Base-by-base conservation (phyloP, 2,113 vertebrate species). In the Hystrix brachyura region DNA sequence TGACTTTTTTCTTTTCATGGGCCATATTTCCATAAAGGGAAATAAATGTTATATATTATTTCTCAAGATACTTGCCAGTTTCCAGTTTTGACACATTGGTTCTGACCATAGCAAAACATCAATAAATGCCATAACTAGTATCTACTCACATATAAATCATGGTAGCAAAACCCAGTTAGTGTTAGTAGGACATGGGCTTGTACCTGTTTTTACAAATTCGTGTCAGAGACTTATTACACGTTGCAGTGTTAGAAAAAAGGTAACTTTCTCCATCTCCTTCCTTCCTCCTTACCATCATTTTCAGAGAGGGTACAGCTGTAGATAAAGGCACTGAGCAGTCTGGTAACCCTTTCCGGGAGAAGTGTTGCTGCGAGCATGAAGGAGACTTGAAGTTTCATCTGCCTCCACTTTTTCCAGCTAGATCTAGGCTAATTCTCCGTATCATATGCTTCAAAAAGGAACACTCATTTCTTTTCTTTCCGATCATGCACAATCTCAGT, bases 251-350 rank as follows among this genome's bases (percentile, higher is more conserved):
- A 76, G 27, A 92, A 74, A 46, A 14, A 78, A 60, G 48, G 18
- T 8, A 6, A 3, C 34, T 25, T 3, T 13, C 7, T 38, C 0
- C 0, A 0, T 48, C 43, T 53, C 27, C 2, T 3, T 23, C 13
- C 19, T 86, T 32, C 4, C 19, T 9, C 21, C 4, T 5, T 29
- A 0, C 53, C 4, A 3, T 19, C n/a, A 57, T 62, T 65, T 79
- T 21, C 51, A 34, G 1, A 71, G 15, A 27, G 55, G 17, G 48
- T 21, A 92, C 38, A 32, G 11, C 6, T 29, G 3, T 29, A 23
- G 12, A 11, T 62, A 94, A 86, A 82, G 13, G 15, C 1, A 53
- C 25, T 13, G 55, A 72, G 14, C 34, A 27, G 25, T 4, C 13
- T 46, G 7, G 9, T 17, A 80, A 85, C 80, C 1, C 4, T 29